Evolutionary conservation across 2,113 vertebrate genomes (phyloP), one percentile per base, ranked within the genome.

Genomic region (Shinisaurus crocodilurus): DNA sequence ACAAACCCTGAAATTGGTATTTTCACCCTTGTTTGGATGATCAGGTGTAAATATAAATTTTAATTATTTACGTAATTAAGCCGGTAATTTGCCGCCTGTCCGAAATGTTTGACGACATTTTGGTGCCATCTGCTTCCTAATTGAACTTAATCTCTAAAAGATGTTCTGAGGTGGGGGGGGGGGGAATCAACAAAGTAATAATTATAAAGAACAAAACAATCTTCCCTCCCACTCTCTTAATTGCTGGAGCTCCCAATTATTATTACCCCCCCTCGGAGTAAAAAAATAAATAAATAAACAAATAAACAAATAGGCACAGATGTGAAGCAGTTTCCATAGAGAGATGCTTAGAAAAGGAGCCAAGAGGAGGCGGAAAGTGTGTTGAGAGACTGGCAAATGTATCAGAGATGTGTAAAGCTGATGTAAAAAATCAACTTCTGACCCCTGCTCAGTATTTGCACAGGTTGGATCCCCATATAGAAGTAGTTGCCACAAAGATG

Each of bases 31-130:
- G 25, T 96, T 96, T 97, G 96, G 93, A 96, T 32, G 79, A 97
- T 97, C 96, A 97, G 96, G 96, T 98, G 90, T 97, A 97, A 97
- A 97, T 97, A 97, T 96, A 97, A 96, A 94, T 97, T 96, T 96
- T 97, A 97, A 97, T 98, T 97, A 97, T 97, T 97, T 96, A 94
- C 97, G 93, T 96, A 97, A 97, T 97, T 96, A 97, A 97, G 95
- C 93, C 93, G 86, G 95, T 95, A 96, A 97, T 97, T 97, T 96
- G 94, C 94, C 95, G 95, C 95, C 96, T 96, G 96, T 97, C 96
- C 91, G 86, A 95, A 96, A 94, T 93, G 82, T 97, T 97, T 97
- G 96, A 97, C 2, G 63, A 95, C 96, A 96, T 96, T 97, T 95
- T 50, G 8, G 91, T 95, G 87, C 97, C 97, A 97, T 97, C 97